Base-by-base conservation (phyloP, 2,113 vertebrate genomes). In the Apodemus speciosus region DNA sequence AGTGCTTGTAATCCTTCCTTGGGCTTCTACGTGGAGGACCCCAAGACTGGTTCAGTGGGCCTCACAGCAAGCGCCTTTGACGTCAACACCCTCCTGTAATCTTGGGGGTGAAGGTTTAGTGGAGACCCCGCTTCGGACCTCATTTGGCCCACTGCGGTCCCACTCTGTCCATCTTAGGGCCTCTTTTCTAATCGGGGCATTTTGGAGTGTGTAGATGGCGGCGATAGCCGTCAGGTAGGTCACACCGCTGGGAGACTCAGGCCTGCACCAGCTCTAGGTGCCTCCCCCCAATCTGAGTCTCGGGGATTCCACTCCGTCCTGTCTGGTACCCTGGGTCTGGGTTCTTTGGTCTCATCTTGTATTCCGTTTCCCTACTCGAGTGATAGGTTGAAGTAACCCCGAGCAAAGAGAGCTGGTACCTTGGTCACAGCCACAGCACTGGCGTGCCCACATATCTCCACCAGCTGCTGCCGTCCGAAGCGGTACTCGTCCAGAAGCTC, bases 391-490 rank as follows among this genome's bases (percentile, higher is more conserved):
- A 93, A 88, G 40, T 35, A 20, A 79, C 72, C 20, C 14, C 64
- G 81, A 1, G 1, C 15, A 66, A 40, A 73, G 46, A 53, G 69
- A n/a, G 86, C 68, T 77, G 30, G 49, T 97, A 99, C 99, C 99
- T 99, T 99, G 62, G 99, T 98, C 71, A 99, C 98, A 11, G 99
- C 99, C 85, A 99, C 81, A 3, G 99, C 99, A 3, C 99, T 99
- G 0, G 99, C 99, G 6, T 99, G 98, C 69, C 99, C 99, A 97
- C 98, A 99, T 80, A 99, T 98, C 98, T 99, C 99, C 49, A 99
- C 98, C 89, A 99, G 98, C 98, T 99, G 99, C 98, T 99, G 99
- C 81, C 98, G 97, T 95, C 99, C 99, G 53, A 99, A 99, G 73
- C 97, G 98, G 73, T 99, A 99, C 94, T 99, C 99, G 87, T 97